Base-by-base conservation (phyloP, 1,140 invertebrate species). In the Thereuonema tuberculata region DNA sequence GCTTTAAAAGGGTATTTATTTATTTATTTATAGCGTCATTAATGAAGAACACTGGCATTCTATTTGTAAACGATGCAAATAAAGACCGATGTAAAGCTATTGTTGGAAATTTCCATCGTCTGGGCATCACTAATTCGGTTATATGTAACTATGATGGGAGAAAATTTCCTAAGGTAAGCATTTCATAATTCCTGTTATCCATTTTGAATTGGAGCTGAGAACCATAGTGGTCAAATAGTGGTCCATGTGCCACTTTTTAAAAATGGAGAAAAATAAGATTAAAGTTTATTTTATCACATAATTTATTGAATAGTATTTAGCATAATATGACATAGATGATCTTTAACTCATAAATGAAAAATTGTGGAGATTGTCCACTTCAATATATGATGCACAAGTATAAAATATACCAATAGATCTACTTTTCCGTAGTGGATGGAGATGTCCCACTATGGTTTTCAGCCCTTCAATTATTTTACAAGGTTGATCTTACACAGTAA, bases 31-130 rank as follows among this genome's bases (percentile, higher is more conserved):
- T 70, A 79, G 89, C 93, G 60, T 86, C 94, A 0, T 76, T 99
- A 14, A 99, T 99, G 96, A 95, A 95, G 75, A 99, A 99, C 73
- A 98, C 94, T 0, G 97, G 97, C 0, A 80, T 87, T n/a, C 69
- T 99, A 12, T 94, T 98, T 75, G 88, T 93, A 2, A 99, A 99
- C 77, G 97, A 99, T 77, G 79, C 84, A 0, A 97, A 94, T 72
- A 83, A 82, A 66, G 89, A 95, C 48, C 80, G 97, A 67, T 81
- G 86, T 14, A 97, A 95, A 72, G 93, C 95, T 28, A 80, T 99
- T 59, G 83, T 97, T 47, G 94, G 93, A 25, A 99, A 99, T 74
- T 85, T 98, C 63, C 96, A 99, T 76, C 79, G 97, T 58, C 76
- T 99, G 67, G 97, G 97, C 23, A 83, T 99, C 58, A 86, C 89